Conservation (phyloP, 2,113 vertebrate genomes). For the Psittacula cyanocephala region DNA sequence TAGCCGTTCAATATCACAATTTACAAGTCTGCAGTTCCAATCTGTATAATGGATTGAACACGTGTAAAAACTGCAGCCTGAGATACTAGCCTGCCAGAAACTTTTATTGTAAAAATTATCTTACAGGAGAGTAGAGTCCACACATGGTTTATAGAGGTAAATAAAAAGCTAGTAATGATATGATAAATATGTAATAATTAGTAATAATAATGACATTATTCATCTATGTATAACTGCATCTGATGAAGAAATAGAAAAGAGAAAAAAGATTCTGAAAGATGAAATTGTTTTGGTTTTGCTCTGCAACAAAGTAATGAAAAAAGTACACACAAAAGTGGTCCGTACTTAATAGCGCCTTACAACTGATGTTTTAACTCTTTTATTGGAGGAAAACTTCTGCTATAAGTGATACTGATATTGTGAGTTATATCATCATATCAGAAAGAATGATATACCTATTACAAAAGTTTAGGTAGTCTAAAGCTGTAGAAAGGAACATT, state of each 20-base stretch:
- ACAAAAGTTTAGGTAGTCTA: background rate
- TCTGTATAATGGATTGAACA: background rate
- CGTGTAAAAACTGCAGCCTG: background rate
- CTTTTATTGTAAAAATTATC: background rate
- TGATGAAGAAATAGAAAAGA: background rate
- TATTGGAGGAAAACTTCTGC: background rate
- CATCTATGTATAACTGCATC: background rate
- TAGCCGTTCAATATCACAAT: background rate
- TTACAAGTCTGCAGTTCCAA: background rate
- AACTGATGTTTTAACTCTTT: background rate
- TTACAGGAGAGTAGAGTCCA: background rate
- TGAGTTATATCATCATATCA: background rate
- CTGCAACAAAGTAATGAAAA: background rate
- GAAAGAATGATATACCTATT: background rate
- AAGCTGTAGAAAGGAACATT: background rate
- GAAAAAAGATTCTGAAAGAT: background rate
- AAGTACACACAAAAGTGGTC: background rate
- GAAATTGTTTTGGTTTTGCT: background rate
- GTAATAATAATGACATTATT: background rate
- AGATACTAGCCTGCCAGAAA: background rate
- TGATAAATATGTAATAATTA: background rate
- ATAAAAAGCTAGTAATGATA: background rate
- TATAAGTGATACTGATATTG: background rate
- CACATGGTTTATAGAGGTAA: background rate
- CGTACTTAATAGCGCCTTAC: background rate